Base-by-base conservation (phyloP, 2,888 invertebrate species). In the Ennomos erosarius region DNA sequence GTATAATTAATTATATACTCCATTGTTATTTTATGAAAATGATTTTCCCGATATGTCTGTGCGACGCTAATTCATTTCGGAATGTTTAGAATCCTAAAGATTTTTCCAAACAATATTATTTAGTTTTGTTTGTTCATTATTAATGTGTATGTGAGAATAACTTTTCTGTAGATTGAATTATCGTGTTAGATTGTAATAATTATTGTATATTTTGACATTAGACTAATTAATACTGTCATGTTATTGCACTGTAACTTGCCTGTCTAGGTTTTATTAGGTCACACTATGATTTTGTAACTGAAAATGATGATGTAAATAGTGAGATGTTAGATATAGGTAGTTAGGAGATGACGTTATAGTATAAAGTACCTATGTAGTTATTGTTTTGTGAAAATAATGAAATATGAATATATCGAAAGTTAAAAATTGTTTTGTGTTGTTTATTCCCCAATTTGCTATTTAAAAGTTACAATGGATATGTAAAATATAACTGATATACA, bases 321-420 rank as follows among this genome's bases (percentile, higher is more conserved):
- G 75, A 84, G 74, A 71, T 70, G 70, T 75, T 85, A 83, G 78
- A 69, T 70, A 59, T 84, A n/a, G n/a, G n/a, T n/a, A 83, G 75
- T 78, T 76, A 81, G 76, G 71, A 81, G 83, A 77, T 72, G 83
- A 78, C 73, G 86, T 86, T 86, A 81, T 59, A 60, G 85, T 88
- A 16, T 16, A 16, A n/a, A n/a, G 16, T 26, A 26, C 26, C 26
- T 26, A 55, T 51, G 55, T 65, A 65, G 59, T 65, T 89, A 88
- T 88, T 90, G 88, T 90, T 91, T 89, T 89, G 82, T 87, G 87
- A 88, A 81, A 83, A 85, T 85, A 84, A 85, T 87, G 87, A 90
- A 84, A 81, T 80, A 85, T 87, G 87, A 90, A 89, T 90, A 90
- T 90, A 90, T 89, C 87, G 87, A 89, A 88, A 88, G 88, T 90